Evolutionary conservation across 2,888 invertebrate species (phyloP).

Genomic region (Drosophila robusta): DNA sequence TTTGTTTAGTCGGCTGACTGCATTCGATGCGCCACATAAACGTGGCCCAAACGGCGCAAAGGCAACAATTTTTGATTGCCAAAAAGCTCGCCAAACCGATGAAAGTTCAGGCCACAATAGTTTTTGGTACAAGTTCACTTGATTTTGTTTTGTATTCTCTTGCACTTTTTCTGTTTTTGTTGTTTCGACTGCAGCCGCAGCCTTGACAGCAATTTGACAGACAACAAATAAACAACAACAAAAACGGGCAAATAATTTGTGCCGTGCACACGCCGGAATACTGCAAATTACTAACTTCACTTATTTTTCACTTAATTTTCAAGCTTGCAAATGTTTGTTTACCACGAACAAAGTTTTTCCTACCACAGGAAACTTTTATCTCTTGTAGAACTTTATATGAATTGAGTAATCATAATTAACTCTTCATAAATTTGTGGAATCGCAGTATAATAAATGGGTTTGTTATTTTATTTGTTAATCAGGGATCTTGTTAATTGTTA

Average conservation of each 20-base stretch:
- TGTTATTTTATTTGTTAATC: neutral
- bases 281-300: constrained; percentile 3
- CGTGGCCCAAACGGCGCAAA: constrained; percentile 36
- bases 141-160: constrained; percentile 14
- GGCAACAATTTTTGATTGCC: constrained; percentile 44
- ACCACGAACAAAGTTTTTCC: constrained; percentile 6
- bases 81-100: constrained; percentile 57
- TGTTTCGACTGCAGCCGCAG: constrained; percentile 26
- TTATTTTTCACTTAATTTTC: constrained; percentile 4
- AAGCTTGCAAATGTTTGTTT: constrained; percentile 3
- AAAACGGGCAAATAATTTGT: constrained; percentile 10
- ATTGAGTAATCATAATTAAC: neutral
- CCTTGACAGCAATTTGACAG: constrained; percentile 78
- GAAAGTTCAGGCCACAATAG: constrained; percentile 58
- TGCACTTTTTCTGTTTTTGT: constrained; percentile 11
- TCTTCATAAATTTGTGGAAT: neutral
- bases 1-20: constrained; percentile 50
- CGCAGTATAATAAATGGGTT: neutral
- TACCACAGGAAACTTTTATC: neutral
- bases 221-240: constrained; percentile 59
- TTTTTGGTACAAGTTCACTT: constrained; percentile 22
- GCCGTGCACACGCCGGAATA: constrained; percentile 7
- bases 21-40: constrained; percentile 36
- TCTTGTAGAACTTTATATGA: neutral
- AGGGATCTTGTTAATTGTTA: neutral